These are phyloP conservation scores for Pheosia gnoma DNA, from an alignment of 2,888 invertebrate species.

Conservation along the genomic window DNA sequence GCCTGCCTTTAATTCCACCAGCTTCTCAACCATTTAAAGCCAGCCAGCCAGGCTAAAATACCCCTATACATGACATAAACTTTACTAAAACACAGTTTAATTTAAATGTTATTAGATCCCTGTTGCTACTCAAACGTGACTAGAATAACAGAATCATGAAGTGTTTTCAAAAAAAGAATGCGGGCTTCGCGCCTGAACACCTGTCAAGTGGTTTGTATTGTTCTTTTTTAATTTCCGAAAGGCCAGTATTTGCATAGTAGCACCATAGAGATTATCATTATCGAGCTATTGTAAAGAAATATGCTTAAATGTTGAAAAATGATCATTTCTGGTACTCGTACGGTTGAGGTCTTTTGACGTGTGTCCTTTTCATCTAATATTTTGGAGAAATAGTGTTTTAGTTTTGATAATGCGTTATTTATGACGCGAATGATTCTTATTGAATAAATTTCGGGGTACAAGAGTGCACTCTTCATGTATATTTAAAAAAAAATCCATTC, in stretches of 20 bases:
- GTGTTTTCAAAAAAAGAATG: constrained; percentile 64
- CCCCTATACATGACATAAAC: constrained; percentile 13
- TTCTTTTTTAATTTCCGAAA: constrained; percentile 44
- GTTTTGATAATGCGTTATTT: too few relatives aligned
- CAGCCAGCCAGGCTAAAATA: constrained; percentile 29
- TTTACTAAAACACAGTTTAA: constrained; percentile 38
- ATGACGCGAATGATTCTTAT: too few relatives aligned
- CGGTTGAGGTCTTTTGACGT: too few relatives aligned
- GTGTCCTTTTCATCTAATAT: too few relatives aligned
- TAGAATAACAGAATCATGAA: constrained; percentile 52
- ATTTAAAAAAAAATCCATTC: background rate
- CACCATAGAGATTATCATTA: background rate
- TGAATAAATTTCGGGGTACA: too few relatives aligned
- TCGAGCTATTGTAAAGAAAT: background rate
- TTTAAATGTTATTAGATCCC: constrained; percentile 40
- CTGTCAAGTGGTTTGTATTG: constrained; percentile 60
- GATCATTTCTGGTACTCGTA: too few relatives aligned
- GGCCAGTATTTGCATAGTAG: constrained; percentile 40
- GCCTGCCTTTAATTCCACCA: constrained; percentile 42
- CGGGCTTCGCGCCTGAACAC: constrained; percentile 68
- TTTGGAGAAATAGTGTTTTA: too few relatives aligned
- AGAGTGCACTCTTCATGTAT: too few relatives aligned
- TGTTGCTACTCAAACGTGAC: constrained; percentile 59
- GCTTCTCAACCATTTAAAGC: constrained; percentile 46
- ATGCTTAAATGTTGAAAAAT: too few relatives aligned